phyloP scores from a whole-genome alignment of 1,140 invertebrate genomes.

The Drosophila erecta region DNA sequence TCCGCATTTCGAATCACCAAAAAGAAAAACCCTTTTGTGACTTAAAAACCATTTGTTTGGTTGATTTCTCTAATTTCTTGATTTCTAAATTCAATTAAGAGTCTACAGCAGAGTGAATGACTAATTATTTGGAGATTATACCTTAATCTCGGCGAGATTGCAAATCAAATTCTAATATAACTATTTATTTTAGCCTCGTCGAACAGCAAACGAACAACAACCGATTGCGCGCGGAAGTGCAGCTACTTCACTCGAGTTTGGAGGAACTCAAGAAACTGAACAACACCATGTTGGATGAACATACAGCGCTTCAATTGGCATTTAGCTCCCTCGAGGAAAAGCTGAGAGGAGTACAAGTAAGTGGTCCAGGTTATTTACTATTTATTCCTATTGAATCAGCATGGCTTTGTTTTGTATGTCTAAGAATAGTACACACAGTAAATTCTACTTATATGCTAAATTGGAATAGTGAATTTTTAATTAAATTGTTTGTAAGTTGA shows the following conservation, averaged over 20 bases:
- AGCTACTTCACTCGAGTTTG: conserved; percentile 86
- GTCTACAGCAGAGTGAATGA: too few relatives aligned
- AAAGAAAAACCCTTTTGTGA: too few relatives aligned
- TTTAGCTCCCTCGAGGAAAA: conserved; percentile 96
- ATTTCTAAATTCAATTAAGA: too few relatives aligned
- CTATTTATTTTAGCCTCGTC: conserved; percentile 87
- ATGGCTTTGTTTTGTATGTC: conserved; percentile 9
- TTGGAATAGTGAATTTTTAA: conserved; percentile 8
- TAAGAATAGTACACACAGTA: background rate
- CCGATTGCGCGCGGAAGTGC: conserved; percentile 88
- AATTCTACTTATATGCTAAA: conserved; percentile 21
- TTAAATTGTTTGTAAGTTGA: background rate
- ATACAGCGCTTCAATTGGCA: conserved; percentile 96
- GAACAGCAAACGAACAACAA: conserved; percentile 89
- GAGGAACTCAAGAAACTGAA: conserved; percentile 92
- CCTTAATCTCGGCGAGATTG: background rate
- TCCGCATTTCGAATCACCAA: background rate
- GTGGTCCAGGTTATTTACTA: conserved; percentile 1
- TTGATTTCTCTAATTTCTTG: too few relatives aligned
- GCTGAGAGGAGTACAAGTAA: conserved; percentile 92
- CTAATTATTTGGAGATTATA: too few relatives aligned
- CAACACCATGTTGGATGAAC: conserved; percentile 96
- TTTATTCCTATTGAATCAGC: conserved; percentile 3
- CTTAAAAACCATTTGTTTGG: too few relatives aligned
- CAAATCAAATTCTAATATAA: background rate